phyloP scores from a whole-genome alignment of 2,888 invertebrate species.

The Cybosia mesomella region DNA sequence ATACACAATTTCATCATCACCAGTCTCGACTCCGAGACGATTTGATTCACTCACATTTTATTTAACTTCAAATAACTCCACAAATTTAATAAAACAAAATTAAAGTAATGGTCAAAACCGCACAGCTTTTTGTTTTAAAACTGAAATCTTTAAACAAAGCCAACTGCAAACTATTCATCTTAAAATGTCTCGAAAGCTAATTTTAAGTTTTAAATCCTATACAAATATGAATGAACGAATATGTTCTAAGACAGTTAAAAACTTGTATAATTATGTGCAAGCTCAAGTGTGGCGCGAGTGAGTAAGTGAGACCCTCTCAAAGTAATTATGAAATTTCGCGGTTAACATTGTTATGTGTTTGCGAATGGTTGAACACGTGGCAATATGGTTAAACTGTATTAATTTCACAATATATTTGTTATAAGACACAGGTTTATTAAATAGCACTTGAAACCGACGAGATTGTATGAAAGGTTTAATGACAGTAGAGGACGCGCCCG shows the following conservation, averaged over 20 bases:
- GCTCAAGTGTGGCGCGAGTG: constrained; percentile 16
- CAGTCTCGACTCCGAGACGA: not conserved
- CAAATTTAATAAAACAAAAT: not conserved
- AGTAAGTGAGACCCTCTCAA: constrained; percentile 19
- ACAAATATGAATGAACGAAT: constrained; percentile 24
- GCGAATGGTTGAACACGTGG: constrained; percentile 11
- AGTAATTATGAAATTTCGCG: constrained; percentile 40
- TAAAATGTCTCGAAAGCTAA: not conserved
- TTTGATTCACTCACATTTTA: not conserved
- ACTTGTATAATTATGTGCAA: constrained; percentile 43
- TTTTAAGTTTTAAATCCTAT: constrained; percentile 10
- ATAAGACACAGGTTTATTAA: too few species aligned
- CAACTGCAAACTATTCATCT: not conserved
- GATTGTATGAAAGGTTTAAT: too few species aligned
- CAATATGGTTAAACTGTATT: not conserved
- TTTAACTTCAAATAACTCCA: not conserved
- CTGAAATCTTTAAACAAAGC: constrained; percentile 3
- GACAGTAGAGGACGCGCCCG: too few species aligned
- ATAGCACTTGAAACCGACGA: too few species aligned
- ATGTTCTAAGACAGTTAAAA: constrained; percentile 26
- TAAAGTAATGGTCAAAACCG: constrained; percentile 1
- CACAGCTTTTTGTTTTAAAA: not conserved
- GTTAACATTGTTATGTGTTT: constrained; percentile 20
- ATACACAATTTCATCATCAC: not conserved
- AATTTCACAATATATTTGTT: not conserved